Evolutionary conservation across 2,113 vertebrate genomes (phyloP).

Genomic region (Notiomystis cincta): DNA sequence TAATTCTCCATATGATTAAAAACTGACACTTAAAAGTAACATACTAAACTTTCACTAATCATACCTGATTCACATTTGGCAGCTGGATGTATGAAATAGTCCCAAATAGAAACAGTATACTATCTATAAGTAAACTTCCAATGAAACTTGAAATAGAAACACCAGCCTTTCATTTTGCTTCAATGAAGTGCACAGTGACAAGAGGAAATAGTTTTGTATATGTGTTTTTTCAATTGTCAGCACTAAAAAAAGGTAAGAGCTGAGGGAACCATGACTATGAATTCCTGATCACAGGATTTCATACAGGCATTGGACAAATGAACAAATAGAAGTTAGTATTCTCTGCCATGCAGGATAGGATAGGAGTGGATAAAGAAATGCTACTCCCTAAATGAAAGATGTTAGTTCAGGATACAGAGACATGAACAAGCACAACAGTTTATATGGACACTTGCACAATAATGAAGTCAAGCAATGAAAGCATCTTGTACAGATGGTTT

Average conservation of each 20-base stretch:
- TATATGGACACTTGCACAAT: neutral
- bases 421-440: neutral
- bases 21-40: neutral
- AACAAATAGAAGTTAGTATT: neutral
- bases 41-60: neutral
- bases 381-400: neutral
- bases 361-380: neutral
- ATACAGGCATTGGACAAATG: neutral
- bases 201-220: neutral
- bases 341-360: neutral
- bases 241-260: neutral
- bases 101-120: neutral
- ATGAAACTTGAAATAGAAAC: neutral
- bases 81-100: neutral
- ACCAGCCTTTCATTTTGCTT: neutral
- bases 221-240: neutral
- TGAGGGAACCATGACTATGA: neutral
- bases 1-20: neutral
- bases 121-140: neutral
- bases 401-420: neutral
- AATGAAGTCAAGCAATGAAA: neutral
- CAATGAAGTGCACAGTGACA: neutral
- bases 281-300: neutral
- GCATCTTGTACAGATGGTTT: neutral
- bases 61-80: neutral